These are phyloP conservation scores for Synodontis membranacea DNA, from an alignment of 2,113 vertebrate species.

Conservation along the genomic window DNA sequence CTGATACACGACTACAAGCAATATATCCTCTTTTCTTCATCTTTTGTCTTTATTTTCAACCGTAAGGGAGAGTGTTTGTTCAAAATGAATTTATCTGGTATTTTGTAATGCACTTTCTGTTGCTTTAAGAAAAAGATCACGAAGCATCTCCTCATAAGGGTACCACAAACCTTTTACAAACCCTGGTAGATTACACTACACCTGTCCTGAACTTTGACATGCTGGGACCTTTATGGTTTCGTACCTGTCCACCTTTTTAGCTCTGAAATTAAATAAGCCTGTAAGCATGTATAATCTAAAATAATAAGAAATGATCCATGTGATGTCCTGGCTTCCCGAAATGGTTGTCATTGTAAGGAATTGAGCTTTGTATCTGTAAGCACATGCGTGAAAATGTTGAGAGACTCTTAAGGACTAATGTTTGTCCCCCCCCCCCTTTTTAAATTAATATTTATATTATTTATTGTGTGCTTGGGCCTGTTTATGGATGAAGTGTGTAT, in stretches of 20 bases:
- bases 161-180: slow-evolving; percentile 46
- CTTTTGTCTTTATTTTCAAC: slow-evolving; percentile 43
- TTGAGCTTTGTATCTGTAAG: slow-evolving; percentile 46
- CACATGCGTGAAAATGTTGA: slow-evolving; percentile 47
- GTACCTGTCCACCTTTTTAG: slow-evolving; percentile 25
- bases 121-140: slow-evolving; percentile 52
- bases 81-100: slow-evolving; percentile 54
- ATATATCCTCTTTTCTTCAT: slow-evolving; percentile 72
- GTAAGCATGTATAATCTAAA: slow-evolving; percentile 45
- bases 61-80: slow-evolving; percentile 60
- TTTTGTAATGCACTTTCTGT: slow-evolving; percentile 70
- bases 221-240: slow-evolving; percentile 29
- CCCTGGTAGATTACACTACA: slow-evolving; percentile 20
- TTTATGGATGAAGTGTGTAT: slow-evolving; percentile 43
- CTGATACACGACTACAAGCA: slow-evolving; percentile 70
- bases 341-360: slow-evolving; percentile 33
- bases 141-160: slow-evolving; percentile 42
- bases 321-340: slow-evolving; percentile 29
- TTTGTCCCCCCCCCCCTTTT: slow-evolving; percentile 20
- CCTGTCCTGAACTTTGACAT: slow-evolving; percentile 24
- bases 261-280: slow-evolving; percentile 35
- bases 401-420: slow-evolving; percentile 28
- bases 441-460: slow-evolving; percentile 58
- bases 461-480: slow-evolving; percentile 54
- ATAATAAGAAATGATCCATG: slow-evolving; percentile 32